phyloP scores from a whole-genome alignment of 2,113 vertebrate genomes.

The Hymenochirus boettgeri region DNA sequence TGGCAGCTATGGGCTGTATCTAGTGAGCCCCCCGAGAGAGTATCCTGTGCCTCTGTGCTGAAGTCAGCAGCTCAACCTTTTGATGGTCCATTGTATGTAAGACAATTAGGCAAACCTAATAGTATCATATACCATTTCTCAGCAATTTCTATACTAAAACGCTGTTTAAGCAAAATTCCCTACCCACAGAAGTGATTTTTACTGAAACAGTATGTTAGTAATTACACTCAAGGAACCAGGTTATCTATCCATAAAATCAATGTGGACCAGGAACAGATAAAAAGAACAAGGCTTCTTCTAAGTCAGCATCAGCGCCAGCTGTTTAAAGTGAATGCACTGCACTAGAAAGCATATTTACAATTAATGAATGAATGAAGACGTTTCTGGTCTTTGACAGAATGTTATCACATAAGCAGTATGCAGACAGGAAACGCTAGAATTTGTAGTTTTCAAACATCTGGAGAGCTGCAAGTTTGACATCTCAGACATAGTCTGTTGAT shows the following conservation, averaged over 20 bases:
- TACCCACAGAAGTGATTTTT: neutral
- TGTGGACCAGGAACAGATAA: neutral
- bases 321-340: too few species aligned
- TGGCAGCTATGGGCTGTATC: neutral
- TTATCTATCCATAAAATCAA: neutral
- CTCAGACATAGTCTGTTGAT: too few species aligned
- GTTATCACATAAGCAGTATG: too few species aligned
- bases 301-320: too few species aligned
- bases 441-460: too few species aligned
- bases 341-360: too few species aligned
- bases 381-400: too few species aligned
- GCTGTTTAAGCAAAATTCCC: neutral
- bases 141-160: conserved; percentile 12
- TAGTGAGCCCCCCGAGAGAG: neutral
- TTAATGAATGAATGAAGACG: too few species aligned
- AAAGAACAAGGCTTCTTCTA: neutral
- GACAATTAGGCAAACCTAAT: conserved; percentile 6
- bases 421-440: too few species aligned
- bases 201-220: neutral
- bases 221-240: conserved; percentile 21
- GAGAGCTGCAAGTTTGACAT: too few species aligned
- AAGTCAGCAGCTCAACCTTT: conserved; percentile 2
- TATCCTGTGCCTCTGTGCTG: neutral
- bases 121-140: neutral
- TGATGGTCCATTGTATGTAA: neutral